Evolutionary conservation across 2,888 invertebrate species (phyloP).

Genomic region (Tetropium fuscum): DNA sequence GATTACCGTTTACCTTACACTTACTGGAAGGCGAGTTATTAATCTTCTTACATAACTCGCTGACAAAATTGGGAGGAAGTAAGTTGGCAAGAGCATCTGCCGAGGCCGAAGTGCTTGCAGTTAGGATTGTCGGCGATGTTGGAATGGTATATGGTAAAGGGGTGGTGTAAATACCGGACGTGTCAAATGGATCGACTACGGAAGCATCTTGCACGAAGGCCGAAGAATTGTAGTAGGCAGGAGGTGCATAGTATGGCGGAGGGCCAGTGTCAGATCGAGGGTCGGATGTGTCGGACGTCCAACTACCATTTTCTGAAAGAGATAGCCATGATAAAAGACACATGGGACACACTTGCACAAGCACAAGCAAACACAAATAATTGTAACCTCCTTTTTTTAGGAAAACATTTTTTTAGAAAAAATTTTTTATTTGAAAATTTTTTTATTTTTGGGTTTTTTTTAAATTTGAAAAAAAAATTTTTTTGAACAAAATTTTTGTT

Average conservation of each 20-base stretch:
- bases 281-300: constrained; percentile 35
- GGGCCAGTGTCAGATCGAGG: constrained; percentile 53
- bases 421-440: no score
- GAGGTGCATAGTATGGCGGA: constrained; percentile 70
- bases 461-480: no score
- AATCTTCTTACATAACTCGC: constrained; percentile 1
- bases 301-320: constrained; percentile 39
- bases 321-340: no score
- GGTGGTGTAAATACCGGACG: constrained; percentile 63
- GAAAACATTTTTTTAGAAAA: no score
- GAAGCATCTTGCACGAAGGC: constrained; percentile 45
- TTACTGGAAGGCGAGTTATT: constrained; percentile 11
- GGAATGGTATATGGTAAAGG: constrained; percentile 6
- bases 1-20: constrained; percentile 4
- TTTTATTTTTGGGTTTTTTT: no score
- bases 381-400: no score
- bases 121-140: constrained; percentile 3
- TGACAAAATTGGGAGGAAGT: background rate
- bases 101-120: background rate
- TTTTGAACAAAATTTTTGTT: no score
- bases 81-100: background rate
- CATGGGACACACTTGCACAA: no score
- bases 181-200: constrained; percentile 77
- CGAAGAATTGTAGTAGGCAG: constrained; percentile 69
- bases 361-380: no score